Percentiles rank a stretch among this genome's conserved stretches.
Evolutionary conservation across 2,888 invertebrate genomes (phyloP).

Genomic region (Fragum fragum): DNA sequence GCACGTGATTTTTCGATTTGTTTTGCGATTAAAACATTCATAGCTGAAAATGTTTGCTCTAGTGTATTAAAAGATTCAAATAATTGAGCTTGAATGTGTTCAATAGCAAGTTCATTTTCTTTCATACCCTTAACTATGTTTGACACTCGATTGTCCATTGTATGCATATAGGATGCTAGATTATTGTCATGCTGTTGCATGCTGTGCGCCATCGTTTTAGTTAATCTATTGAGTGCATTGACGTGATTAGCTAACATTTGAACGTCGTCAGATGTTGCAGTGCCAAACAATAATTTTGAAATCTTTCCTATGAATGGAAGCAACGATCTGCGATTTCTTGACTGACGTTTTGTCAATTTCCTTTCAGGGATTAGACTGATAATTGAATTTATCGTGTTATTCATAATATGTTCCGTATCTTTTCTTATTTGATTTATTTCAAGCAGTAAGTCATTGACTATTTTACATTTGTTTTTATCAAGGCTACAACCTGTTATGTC

Average conservation of each 20-base stretch:
- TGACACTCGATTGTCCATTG: conserved; percentile 24
- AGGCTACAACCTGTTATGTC: conserved; percentile 21
- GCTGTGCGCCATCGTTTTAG: conserved; percentile 25
- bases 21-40: conserved; percentile 27
- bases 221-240: conserved; percentile 23
- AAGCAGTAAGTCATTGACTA: conserved; percentile 35
- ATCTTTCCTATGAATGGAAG: conserved; percentile 39
- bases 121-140: too few relatives aligned
- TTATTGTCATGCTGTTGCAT: too few relatives aligned
- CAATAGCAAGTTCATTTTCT: too few relatives aligned
- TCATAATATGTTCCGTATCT: conserved; percentile 27
- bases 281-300: conserved; percentile 32
- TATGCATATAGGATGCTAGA: conserved; percentile 35
- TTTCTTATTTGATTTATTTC: conserved; percentile 32
- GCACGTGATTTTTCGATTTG: conserved; percentile 33
- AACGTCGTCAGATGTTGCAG: conserved; percentile 39
- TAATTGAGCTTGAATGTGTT: too few relatives aligned
- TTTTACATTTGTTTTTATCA: conserved; percentile 17
- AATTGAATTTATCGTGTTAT: conserved; percentile 29
- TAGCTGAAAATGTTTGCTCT: neutral
- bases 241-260: conserved; percentile 31
- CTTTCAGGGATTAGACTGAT: conserved; percentile 29
- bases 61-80: conserved; percentile 38
- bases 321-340: conserved; percentile 23
- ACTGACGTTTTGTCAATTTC: neutral